Percentiles rank a stretch among this genome's conserved stretches.
phyloP scores from a whole-genome alignment of 1,140 invertebrate genomes.

The Daktulosphaira vitifoliae region DNA sequence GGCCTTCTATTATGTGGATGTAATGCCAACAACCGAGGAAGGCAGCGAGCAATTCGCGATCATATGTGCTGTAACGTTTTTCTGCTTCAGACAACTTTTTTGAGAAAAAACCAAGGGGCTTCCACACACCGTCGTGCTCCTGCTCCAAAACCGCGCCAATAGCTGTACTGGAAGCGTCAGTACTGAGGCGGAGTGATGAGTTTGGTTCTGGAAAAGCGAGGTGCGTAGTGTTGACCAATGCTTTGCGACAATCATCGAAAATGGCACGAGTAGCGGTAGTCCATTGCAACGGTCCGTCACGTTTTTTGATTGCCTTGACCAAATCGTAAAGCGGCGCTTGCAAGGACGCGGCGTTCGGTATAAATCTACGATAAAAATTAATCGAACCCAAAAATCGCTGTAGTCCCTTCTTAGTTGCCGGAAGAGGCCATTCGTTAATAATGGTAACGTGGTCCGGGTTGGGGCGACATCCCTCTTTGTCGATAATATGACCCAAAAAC shows the following conservation, averaged over 20 bases:
- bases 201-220: neutral
- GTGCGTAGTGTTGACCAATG: constrained; percentile 36
- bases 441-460: constrained; percentile 38
- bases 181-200: neutral
- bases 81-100: neutral
- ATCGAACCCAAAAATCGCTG: constrained; percentile 36
- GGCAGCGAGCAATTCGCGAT: constrained; percentile 43
- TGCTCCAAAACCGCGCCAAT: constrained; percentile 39
- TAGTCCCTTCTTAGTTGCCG: constrained; percentile 16
- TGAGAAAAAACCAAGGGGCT: constrained; percentile 35
- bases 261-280: neutral
- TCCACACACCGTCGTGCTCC: neutral
- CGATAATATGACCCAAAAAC: constrained; percentile 41
- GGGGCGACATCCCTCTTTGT: constrained; percentile 38
- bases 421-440: neutral
- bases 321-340: constrained; percentile 27
- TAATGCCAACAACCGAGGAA: too few relatives aligned
- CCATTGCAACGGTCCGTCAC: constrained; percentile 1
- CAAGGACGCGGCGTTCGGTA: constrained; percentile 26
- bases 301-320: neutral
- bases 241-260: neutral
- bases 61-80: constrained; percentile 38
- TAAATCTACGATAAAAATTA: constrained; percentile 36
- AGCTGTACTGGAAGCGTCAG: constrained; percentile 38
- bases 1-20: neutral